Conservation (phyloP, 2,888 invertebrate species). For the Drosophila nr. fundita region DNA sequence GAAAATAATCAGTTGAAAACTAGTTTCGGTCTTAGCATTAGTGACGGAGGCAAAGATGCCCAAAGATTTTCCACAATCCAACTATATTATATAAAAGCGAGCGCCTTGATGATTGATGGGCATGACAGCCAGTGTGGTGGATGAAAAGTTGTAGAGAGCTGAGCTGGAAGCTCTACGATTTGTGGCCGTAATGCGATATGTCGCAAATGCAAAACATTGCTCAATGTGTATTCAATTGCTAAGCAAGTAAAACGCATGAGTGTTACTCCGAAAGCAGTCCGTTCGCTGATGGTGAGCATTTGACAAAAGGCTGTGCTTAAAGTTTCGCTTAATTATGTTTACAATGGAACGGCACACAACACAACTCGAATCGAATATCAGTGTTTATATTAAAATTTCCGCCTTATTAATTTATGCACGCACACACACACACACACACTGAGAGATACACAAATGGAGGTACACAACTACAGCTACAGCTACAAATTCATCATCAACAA, state of each 20-base stretch:
- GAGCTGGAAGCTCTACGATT: conserved; percentile 36
- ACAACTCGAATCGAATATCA: conserved; percentile 62
- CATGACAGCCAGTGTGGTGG: conserved; percentile 15
- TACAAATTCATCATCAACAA: conserved; percentile 58
- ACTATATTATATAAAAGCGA: conserved; percentile 48
- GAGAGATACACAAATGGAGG: conserved; percentile 1
- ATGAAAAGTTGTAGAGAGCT: background rate
- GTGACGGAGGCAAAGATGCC: conserved; percentile 30
- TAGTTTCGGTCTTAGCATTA: conserved; percentile 38
- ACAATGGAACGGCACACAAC: conserved; percentile 50
- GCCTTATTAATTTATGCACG: conserved; percentile 79
- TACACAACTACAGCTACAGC: conserved; percentile 21
- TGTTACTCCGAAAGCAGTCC: conserved; percentile 8
- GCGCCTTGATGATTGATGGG: conserved; percentile 60
- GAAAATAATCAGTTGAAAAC: conserved; percentile 38
- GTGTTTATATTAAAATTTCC: conserved; percentile 81
- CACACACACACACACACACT: conserved; percentile 13
- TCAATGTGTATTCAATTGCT: conserved; percentile 68
- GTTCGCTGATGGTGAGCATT: conserved; percentile 29
- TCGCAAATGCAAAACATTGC: conserved; percentile 44
- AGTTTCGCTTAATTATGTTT: conserved; percentile 64
- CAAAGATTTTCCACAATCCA: conserved; percentile 50
- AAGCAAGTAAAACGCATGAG: conserved; percentile 27
- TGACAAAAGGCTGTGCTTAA: conserved; percentile 47
- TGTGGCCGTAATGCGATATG: conserved; percentile 47